Conservation (phyloP, 2,113 vertebrate genomes). For the Acinonyx jubatus region DNA sequence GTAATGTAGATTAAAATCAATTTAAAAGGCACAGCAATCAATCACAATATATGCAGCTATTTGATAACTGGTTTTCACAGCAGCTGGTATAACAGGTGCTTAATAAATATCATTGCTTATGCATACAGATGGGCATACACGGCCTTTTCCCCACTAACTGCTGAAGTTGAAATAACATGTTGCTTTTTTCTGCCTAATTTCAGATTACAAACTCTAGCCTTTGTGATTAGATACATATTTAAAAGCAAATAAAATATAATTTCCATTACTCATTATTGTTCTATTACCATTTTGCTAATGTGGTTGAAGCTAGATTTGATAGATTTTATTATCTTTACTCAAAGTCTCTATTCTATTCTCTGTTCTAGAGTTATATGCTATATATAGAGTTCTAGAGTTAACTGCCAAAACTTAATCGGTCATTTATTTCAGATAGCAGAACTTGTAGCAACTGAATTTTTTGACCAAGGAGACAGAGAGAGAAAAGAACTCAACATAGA, state of each 20-base stretch:
- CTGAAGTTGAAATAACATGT: not conserved
- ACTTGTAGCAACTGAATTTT: constrained; percentile 97
- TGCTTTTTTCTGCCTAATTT: not conserved
- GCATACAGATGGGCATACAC: no score
- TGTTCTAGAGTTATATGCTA: not conserved
- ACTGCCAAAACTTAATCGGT: not conserved
- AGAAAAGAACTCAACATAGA: constrained; percentile 96
- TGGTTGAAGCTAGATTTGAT: not conserved
- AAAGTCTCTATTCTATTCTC: not conserved
- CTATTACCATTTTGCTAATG: not conserved
- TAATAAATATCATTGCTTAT: not conserved
- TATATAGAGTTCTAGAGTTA: no score
- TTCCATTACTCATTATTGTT: not conserved
- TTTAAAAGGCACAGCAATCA: not conserved
- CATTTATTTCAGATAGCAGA: constrained; percentile 92
- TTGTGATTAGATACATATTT: not conserved
- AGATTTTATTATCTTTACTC: not conserved
- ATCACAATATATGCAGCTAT: rapidly evolving
- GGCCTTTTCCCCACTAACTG: not conserved
- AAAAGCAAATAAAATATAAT: not conserved
- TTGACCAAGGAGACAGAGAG: constrained; percentile 98
- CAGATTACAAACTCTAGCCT: not conserved
- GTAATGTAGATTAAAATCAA: not conserved
- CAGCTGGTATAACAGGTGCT: not conserved
- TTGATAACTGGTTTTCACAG: not conserved